Base-by-base conservation (phyloP, 2,113 vertebrate species). In the Dasyornis broadbenti region DNA sequence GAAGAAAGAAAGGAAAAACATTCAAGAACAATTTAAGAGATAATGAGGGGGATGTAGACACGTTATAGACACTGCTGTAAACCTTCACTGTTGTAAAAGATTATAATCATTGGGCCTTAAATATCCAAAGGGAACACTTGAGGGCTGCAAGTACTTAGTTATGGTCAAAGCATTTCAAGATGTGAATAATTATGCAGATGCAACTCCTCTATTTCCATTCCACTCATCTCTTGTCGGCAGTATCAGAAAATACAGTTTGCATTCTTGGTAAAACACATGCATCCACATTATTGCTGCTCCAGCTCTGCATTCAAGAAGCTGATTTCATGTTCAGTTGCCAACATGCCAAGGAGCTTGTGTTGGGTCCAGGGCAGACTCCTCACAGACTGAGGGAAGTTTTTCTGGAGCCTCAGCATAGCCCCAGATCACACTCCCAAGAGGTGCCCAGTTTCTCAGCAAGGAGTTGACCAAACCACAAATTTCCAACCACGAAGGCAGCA, bases 271-370 rank as follows among this genome's bases (percentile, higher is more conserved):
- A 60, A 91, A 49, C 31, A 20, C 39, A 54, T 1, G 4, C 5
- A 54, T 31, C 15, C 56, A 15, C 42, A 26, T 54, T 28, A 37
- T 1, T 44, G 64, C 60, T 57, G 40, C 81, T 65, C 50, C 45
- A 50, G 50, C 54, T 82, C 37, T 0, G 0, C 72, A 39, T 5
- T 77, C 30, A 64, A 68, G 68, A 59, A 52, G 64, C 33, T 1
- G 2, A 70, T 49, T 37, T 45, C 28, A 37, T 1, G 22, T 68
- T 60, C 6, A 68, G 28, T 11, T 35, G 54, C 64, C 81, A 73
- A 15, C 15, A 11, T 0, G 4, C 15, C 68, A 31, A 66, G 60
- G 21, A 72, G 39, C 28, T 20, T 0, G 0, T 2, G 40, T 0
- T 49, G 57, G 8, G 8, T 17, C 28, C 52, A 78, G 56, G 54